Conservation (phyloP, 2,797 vertebrate species). For the Pipistrellus pygmaeus region DNA sequence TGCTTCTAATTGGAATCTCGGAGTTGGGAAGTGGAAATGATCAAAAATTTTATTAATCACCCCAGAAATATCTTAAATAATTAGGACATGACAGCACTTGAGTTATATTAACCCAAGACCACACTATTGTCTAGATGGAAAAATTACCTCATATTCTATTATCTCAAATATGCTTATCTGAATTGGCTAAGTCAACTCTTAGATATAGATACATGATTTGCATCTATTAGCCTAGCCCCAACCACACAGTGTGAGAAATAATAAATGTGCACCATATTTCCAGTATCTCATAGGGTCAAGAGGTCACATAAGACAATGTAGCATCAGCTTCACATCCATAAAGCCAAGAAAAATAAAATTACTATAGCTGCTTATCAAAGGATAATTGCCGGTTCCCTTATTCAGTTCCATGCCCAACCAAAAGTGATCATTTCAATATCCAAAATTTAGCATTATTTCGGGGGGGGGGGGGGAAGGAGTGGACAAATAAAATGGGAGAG, state of each 20-base stretch:
- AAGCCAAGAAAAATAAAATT: background rate
- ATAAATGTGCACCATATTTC: background rate
- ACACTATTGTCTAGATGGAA: background rate
- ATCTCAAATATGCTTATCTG: conserved; percentile 15
- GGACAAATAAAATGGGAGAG: background rate
- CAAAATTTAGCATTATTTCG: background rate
- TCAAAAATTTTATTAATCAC: conserved; percentile 10
- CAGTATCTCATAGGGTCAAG: background rate
- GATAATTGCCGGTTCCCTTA: background rate
- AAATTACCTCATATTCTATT: conserved; percentile 12
- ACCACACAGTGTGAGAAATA: background rate
- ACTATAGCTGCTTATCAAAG: background rate
- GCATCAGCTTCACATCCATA: background rate
- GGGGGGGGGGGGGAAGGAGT: background rate
- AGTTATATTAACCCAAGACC: background rate
- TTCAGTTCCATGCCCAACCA: background rate
- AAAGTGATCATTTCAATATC: background rate
- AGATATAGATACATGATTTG: background rate
- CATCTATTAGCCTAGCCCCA: background rate
- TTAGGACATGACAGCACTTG: conserved; percentile 5
- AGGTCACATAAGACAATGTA: background rate
- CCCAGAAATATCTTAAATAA: conserved; percentile 28
- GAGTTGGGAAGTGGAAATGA: background rate
- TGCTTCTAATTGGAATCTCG: conserved; percentile 25
- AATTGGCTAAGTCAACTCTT: background rate